Percentiles rank a stretch among this genome's conserved stretches.
Conservation (phyloP, 2,113 vertebrate species). For the Malurus cyaneus region DNA sequence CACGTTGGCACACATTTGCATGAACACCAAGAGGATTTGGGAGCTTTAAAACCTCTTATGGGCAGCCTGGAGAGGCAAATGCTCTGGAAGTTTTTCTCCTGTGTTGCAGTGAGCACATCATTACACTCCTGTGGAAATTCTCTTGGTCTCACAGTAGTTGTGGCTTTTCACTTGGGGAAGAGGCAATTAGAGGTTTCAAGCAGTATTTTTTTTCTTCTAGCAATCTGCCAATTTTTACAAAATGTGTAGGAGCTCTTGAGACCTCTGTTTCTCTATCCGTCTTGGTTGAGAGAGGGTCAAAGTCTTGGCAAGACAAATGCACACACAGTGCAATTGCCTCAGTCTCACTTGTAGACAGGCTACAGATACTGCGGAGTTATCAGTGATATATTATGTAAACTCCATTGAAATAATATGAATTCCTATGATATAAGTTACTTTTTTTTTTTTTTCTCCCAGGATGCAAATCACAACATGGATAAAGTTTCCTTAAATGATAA, state of each 20-base stretch:
- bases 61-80: background rate
- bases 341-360: background rate
- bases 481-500: background rate
- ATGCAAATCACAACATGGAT: background rate
- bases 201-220: background rate
- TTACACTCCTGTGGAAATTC: background rate
- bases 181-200: background rate
- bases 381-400: background rate
- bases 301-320: background rate
- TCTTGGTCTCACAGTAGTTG: background rate
- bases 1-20: accelerated
- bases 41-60: background rate
- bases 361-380: background rate
- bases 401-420: background rate
- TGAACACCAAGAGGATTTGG: background rate
- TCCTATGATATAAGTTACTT: background rate
- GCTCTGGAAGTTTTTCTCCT: background rate
- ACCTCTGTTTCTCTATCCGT: background rate
- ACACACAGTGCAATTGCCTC: background rate
- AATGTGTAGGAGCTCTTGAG: background rate
- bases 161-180: background rate
- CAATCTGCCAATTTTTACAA: background rate
- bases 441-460: background rate
- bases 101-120: background rate
- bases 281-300: background rate